These are phyloP conservation scores for Junco hyemalis DNA, from an alignment of 2,113 vertebrate genomes.

Conservation along the genomic window DNA sequence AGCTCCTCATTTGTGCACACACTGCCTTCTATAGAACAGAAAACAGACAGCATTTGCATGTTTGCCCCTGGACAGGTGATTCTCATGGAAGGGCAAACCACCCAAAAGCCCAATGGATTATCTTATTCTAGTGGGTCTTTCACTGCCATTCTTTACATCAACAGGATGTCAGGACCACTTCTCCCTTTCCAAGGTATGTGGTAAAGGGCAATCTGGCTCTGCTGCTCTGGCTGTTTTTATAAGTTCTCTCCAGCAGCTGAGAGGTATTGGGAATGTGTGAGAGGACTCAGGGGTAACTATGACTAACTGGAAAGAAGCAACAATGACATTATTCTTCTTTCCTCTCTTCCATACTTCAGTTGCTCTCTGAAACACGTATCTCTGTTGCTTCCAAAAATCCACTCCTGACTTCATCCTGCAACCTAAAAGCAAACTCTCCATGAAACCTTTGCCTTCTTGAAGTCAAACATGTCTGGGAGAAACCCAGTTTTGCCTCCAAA, in stretches of 20 bases:
- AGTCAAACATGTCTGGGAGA: not conserved
- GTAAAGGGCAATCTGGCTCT: not conserved
- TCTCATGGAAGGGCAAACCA: not conserved
- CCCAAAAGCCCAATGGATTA: fast-evolving
- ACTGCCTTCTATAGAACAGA: fast-evolving
- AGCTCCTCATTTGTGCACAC: not conserved
- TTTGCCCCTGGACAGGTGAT: not conserved
- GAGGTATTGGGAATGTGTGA: fast-evolving
- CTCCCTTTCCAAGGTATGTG: fast-evolving
- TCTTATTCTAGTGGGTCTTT: not conserved
- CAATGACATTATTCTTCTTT: not conserved
- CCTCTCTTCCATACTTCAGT: not conserved
- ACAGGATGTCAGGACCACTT: not conserved
- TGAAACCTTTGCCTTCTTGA: not conserved
- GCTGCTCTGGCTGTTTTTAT: not conserved
- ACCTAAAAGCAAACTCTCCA: not conserved
- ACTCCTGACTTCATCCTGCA: not conserved
- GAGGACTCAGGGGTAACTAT: fast-evolving
- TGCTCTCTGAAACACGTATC: not conserved
- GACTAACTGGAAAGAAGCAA: not conserved
- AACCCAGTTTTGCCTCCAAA: not conserved
- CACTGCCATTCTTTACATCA: not conserved
- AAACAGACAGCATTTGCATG: not conserved
- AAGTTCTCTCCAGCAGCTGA: not conserved
- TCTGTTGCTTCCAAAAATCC: not conserved